Conservation (phyloP, 2,113 vertebrate genomes). For the Bubo blakistoni region DNA sequence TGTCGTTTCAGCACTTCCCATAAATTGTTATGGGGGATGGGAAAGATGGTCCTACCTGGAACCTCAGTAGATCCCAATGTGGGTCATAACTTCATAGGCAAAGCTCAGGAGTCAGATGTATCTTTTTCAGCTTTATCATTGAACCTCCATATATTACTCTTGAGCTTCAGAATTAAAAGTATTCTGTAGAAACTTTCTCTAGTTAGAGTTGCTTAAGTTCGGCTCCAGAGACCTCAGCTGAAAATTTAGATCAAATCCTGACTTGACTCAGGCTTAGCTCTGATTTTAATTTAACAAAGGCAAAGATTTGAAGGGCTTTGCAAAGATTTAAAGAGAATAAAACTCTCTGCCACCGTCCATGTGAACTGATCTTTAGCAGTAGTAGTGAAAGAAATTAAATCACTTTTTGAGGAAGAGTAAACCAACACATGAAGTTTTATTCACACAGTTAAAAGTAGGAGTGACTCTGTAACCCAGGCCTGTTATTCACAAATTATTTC, state of each 20-base stretch:
- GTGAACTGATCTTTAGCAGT: background rate
- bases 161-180: background rate
- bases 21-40: background rate
- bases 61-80: background rate
- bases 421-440: background rate
- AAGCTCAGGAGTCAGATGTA: background rate
- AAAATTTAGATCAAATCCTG: background rate
- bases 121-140: background rate
- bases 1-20: background rate
- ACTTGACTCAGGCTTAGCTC: background rate
- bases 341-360: background rate
- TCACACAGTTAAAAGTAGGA: background rate
- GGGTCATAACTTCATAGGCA: background rate
- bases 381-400: background rate
- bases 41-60: background rate
- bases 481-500: background rate
- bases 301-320: background rate
- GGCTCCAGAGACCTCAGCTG: background rate
- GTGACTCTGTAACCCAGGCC: background rate
- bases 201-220: background rate
- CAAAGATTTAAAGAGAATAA: background rate
- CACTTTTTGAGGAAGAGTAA: background rate
- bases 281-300: background rate
- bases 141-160: background rate
- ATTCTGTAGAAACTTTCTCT: background rate